Evolutionary conservation across 92 coral and sea anemone species (phyloP), one percentile per base, ranked within the genome.

Genomic region (Zoanthus sociatus): DNA sequence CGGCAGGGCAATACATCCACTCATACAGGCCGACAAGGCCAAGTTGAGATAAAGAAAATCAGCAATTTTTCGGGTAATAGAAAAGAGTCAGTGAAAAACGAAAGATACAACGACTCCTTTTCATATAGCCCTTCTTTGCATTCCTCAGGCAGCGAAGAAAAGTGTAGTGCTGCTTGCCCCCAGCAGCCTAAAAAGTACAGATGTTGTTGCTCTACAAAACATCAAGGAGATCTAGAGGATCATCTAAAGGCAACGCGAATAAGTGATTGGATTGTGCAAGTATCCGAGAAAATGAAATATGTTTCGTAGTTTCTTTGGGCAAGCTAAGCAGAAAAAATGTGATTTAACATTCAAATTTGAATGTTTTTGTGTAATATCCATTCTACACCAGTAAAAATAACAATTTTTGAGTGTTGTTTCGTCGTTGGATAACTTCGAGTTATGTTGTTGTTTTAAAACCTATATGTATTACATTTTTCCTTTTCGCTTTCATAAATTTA

Each of bases 231-330:
- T 33, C 55, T 50, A 77, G 82, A 77, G 56, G 45, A 64, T 17
- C 18, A 46, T 4, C 4, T 81, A 6, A 81, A 81, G 46, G 46
- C 44, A 44, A 5, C 85, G 21, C 85, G 85, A 64, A 81, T 81
- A 64, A 81, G 85, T 48, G 48, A 81, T 61, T 81, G 85, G 85
- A 81, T 81, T 42, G 60, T 66, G 74, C 85, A 81, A 51, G 85
- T 81, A 54, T 46, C 85, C 18, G 74, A 81, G 9, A 66, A 81
- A 16, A 81, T 51, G 44, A 46, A 81, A 46, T 64, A 48, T 21
- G 31, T 45, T 26, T 17, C 64, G 71, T 78, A 50, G 60, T 33
- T 17, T 63, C 6, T 63, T 6, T n/a, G 10, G 30, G n/a, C 64
- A 7, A 18, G n/a, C 69, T n/a, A 17, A 6, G 20, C 66, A 2